These are phyloP conservation scores for Thymelicus sylvestris DNA, from an alignment of 2,888 invertebrate genomes.

Conservation along the genomic window DNA sequence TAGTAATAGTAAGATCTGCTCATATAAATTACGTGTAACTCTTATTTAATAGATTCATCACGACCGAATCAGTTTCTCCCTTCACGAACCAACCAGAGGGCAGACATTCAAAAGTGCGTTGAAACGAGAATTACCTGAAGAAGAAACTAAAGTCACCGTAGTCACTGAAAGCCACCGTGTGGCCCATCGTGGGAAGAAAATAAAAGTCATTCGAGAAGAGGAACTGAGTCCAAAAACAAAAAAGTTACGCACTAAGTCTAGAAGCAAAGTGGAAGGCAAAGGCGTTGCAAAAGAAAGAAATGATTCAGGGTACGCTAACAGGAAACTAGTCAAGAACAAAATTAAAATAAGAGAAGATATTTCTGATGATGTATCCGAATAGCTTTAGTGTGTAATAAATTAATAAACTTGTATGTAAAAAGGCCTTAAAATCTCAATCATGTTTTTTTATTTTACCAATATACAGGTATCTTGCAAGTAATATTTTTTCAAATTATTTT, in stretches of 20 bases:
- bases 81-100: constrained; percentile 74
- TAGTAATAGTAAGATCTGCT: not conserved
- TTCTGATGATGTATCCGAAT: constrained; percentile 71
- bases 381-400: not conserved
- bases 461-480: too few species aligned
- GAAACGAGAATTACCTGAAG: constrained; percentile 60
- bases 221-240: constrained; percentile 49
- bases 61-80: constrained; percentile 75
- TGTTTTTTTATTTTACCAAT: too few species aligned
- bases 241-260: constrained; percentile 56
- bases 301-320: constrained; percentile 60
- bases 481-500: too few species aligned
- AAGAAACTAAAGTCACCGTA: constrained; percentile 49
- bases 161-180: constrained; percentile 47
- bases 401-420: too few species aligned
- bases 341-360: constrained; percentile 70
- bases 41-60: constrained; percentile 66
- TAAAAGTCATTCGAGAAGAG: constrained; percentile 47
- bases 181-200: constrained; percentile 54
- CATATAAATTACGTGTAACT: not conserved
- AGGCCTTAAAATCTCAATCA: too few species aligned
- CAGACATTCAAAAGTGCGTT: constrained; percentile 77
- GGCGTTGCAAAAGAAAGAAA: constrained; percentile 65
- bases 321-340: constrained; percentile 62
- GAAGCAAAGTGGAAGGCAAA: constrained; percentile 65